Base-by-base conservation (phyloP, 2,797 vertebrate genomes). In the Cottoperca gobio region DNA sequence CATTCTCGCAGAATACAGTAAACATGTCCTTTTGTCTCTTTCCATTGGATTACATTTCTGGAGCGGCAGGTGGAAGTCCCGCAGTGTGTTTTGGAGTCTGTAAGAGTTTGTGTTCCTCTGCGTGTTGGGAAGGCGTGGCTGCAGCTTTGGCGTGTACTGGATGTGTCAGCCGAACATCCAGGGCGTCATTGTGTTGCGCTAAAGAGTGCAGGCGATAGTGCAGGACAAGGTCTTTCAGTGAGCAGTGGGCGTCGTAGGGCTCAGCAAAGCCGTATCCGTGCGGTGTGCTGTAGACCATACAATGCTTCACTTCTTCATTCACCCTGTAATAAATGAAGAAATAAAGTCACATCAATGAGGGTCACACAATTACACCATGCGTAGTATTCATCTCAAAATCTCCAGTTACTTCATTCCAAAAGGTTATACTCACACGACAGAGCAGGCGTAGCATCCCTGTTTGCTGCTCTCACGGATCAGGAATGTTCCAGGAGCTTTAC, bases 391-490 rank as follows among this genome's bases (percentile, higher is more conserved):
- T 54, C 42, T 54, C 2, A 59, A 16, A 58, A 48, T 43, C 3
- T 31, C 58, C 35, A 54, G 28, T 31, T 23, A 6, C 3, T 17
- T 24, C 19, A 48, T 61, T 66, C 1, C 1, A 17, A 28, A 58
- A 23, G 50, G 14, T 49, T 37, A 23, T 59, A 93, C 95, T 95
- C 76, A 95, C 95, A 95, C 93, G 55, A 95, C 95, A 4, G 95
- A 95, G 91, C 95, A 95, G 82, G 95, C 94, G 26, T 94, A 95
- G 84, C 94, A 94, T 75, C 94, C 94, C 78, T 94, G 94, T 78
- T 93, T 97, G 96, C 97, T 99, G 84, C 98, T 99, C 91, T 99
- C 96, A 0, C 98, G 96, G 93, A 99, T 97, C 89, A 99, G 94
- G 93, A 99, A 99, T 0, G 98, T 96, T 84, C 98, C 98, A 0